Evolutionary conservation across 2,888 invertebrate species (phyloP).

Genomic region (Oxyteleia sp.): DNA sequence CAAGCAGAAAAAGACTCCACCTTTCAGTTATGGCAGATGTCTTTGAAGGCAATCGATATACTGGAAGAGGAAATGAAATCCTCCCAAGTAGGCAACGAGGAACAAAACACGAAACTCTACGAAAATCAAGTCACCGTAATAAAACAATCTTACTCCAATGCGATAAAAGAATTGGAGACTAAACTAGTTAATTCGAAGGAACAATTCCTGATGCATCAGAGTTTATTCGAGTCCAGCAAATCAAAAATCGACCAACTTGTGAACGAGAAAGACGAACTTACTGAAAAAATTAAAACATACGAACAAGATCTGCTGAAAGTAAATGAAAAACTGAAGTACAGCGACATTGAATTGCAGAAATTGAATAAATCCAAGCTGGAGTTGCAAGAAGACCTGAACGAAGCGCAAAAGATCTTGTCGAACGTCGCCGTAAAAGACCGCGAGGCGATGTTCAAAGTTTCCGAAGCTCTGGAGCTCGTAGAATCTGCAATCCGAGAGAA

Average conservation of each 20-base stretch:
- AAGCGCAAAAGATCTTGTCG: slow-evolving; percentile 86
- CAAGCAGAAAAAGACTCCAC: slow-evolving; percentile 90
- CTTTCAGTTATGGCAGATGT: slow-evolving; percentile 90
- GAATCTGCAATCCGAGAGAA: slow-evolving; percentile 89
- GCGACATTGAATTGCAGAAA: slow-evolving; percentile 82
- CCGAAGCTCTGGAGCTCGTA: slow-evolving; percentile 89
- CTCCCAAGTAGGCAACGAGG: slow-evolving; percentile 78
- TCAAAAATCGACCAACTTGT: slow-evolving; percentile 88
- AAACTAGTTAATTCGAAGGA: slow-evolving; percentile 89
- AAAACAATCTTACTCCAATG: slow-evolving; percentile 88
- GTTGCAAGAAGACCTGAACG: slow-evolving; percentile 87
- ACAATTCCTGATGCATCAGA: slow-evolving; percentile 85
- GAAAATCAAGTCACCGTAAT: slow-evolving; percentile 83
- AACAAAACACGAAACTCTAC: slow-evolving; percentile 76
- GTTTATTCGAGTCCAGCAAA: slow-evolving; percentile 86
- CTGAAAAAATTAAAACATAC: slow-evolving; percentile 74
- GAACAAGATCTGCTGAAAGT: slow-evolving; percentile 77
- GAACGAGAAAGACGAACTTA: slow-evolving; percentile 88
- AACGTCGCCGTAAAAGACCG: slow-evolving; percentile 87
- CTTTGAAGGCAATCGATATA: slow-evolving; percentile 90
- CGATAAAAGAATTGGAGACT: slow-evolving; percentile 89
- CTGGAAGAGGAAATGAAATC: slow-evolving; percentile 91
- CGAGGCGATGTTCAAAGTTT: slow-evolving; percentile 89
- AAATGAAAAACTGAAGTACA: slow-evolving; percentile 79
- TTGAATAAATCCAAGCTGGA: slow-evolving; percentile 80